Evolutionary conservation across 1,140 invertebrate species (phyloP), one percentile per base, ranked within the genome.

Genomic region (Drosophila tsacasi): DNA sequence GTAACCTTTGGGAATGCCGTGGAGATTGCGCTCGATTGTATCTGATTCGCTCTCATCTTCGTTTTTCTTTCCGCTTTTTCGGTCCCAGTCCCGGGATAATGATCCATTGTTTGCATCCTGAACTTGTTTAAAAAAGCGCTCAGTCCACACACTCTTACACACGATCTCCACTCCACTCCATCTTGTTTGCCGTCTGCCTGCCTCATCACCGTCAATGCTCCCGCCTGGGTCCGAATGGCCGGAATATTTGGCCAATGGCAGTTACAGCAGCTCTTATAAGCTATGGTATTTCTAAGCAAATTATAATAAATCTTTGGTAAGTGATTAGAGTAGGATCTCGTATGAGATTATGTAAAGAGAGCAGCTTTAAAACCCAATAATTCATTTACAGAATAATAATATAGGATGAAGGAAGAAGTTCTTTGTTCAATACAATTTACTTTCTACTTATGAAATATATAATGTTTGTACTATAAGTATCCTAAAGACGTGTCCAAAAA

Each of bases 31-130:
- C 77, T 90, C 84, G 84, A 89, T 89, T 90, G 84, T 90, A 89
- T 89, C 84, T 90, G 76, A 49, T 82, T 71, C 59, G 80, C 83
- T 74, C 80, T 80, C 21, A 64, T 73, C 50, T 27, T 72, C 52
- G 32, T 77, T 60, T 54, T 71, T 59, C 47, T 68, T 59, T 73
- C 52, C 21, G 47, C 44, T 79, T 63, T 63, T 59, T 77, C 35
- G 65, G 76, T 65, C 61, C 50, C 74, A 55, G 84, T 81, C 74
- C 61, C 67, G 78, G 85, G 85, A 89, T 89, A 89, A 89, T 89
- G 85, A 89, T 89, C 85, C 85, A 89, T 89, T 89, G 85, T 89
- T 89, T 89, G 85, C 85, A 89, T 89, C 85, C 84, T 89, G 86
- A 89, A 90, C 85, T 89, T 90, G 85, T 89, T 89, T 89, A 85